These are phyloP conservation scores for Nomada fabriciana DNA, from an alignment of 2,888 invertebrate species.

Conservation along the genomic window DNA sequence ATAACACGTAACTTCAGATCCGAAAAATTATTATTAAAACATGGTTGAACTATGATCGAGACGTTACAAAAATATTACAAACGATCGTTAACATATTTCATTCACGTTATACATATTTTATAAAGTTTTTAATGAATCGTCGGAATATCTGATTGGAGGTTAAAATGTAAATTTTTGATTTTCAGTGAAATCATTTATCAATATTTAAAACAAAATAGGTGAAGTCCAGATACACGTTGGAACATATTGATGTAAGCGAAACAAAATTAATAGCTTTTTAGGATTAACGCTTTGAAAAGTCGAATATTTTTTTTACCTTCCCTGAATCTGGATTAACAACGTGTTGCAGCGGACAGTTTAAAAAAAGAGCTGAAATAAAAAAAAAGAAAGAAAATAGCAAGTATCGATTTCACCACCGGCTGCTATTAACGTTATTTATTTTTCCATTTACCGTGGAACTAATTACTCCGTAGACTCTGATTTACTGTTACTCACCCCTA, in stretches of 20 bases:
- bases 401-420: constrained; percentile 66
- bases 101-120: too few species aligned
- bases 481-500: constrained; percentile 43
- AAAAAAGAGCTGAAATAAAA: background rate
- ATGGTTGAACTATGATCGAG: background rate
- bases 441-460: constrained; percentile 58
- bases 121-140: too few species aligned
- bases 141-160: too few species aligned
- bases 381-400: constrained; percentile 20
- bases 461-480: constrained; percentile 59
- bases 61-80: background rate
- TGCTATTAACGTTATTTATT: constrained; percentile 69
- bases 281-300: background rate
- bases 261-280: too few species aligned
- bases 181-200: too few species aligned
- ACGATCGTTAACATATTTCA: constrained; percentile 1
- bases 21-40: background rate
- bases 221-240: too few species aligned
- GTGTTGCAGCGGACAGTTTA: constrained; percentile 38
- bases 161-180: too few species aligned
- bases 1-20: background rate
- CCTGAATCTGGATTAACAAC: constrained; percentile 14
- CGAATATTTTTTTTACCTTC: constrained; percentile 37
- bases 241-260: too few species aligned
- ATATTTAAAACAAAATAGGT: too few species aligned